phyloP scores from a whole-genome alignment of 2,888 invertebrate genomes.

The Heliconius ethilla region DNA sequence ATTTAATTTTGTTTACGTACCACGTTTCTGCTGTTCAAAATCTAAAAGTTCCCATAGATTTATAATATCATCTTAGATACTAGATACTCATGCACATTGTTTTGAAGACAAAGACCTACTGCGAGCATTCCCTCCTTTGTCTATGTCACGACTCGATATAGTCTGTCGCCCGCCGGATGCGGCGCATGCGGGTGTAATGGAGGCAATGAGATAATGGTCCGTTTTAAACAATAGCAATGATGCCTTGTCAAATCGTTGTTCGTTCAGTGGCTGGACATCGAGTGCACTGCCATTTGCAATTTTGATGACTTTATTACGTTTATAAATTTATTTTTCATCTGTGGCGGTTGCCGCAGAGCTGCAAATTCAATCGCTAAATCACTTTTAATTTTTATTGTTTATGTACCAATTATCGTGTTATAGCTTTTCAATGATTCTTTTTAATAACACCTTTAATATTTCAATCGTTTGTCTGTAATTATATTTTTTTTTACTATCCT shows the following conservation, averaged over 20 bases:
- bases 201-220: slow-evolving; percentile 74
- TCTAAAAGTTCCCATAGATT: slow-evolving; percentile 36
- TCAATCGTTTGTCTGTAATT: slow-evolving; percentile 76
- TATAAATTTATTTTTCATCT: slow-evolving; percentile 13
- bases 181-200: slow-evolving; percentile 74
- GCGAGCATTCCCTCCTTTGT: slow-evolving; percentile 64
- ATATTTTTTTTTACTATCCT: slow-evolving; percentile 72
- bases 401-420: slow-evolving; percentile 6
- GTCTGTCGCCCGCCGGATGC: slow-evolving; percentile 67
- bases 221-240: slow-evolving; percentile 71
- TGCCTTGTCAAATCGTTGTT: slow-evolving; percentile 58
- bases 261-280: slow-evolving; percentile 50
- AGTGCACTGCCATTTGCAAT: slow-evolving; percentile 50
- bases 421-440: slow-evolving; percentile 37
- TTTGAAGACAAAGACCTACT: slow-evolving; percentile 61
- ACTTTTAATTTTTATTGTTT: neutral
- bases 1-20: slow-evolving; percentile 3
- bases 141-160: slow-evolving; percentile 66
- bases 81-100: slow-evolving; percentile 38
- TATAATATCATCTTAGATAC: slow-evolving; percentile 31
- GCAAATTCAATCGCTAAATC: neutral
- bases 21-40: slow-evolving; percentile 12
- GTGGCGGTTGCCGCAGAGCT: neutral
- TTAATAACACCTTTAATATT: slow-evolving; percentile 49
- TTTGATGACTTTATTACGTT: slow-evolving; percentile 30